Base-by-base conservation (phyloP, 2,797 vertebrate species). In the Columba guinea region DNA sequence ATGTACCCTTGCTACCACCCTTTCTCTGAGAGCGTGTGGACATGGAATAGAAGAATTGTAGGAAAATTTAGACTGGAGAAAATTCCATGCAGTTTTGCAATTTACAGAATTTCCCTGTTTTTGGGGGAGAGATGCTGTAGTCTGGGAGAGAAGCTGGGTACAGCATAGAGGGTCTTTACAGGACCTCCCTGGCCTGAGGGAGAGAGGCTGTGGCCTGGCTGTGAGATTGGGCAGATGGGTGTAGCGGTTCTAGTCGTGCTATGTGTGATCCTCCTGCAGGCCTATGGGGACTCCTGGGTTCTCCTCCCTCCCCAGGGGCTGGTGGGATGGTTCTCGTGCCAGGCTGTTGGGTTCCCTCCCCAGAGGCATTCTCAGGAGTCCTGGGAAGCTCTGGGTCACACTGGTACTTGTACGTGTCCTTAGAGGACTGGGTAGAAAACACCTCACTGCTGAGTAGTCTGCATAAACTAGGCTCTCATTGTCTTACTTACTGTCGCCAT, bases 191-290 rank as follows among this genome's bases (percentile, higher is more conserved):
- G 52, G 80, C 32, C 35, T 69, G 21, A 55, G n/a, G 46, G 56
- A 49, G n/a, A 34, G 56, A 65, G 8, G 15, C 5, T 0, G 1
- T 21, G 34, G 20, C 35, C 26, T 49, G 28, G 1, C 3, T 7
- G 10, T 1, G 2, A 63, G 10, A n/a, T 24, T 76, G 56, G n/a
- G 15, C 11, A 26, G 10, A 18, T 68, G 34, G 26, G 14, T 5
- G n/a, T 28, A 46, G 24, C 30, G 10, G 5, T 64, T 58, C 27
- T 35, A 51, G 24, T 39, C 5, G 3, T 27, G 27, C 34, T 86
- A 16, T 30, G 4, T 1, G 1, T 55, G 30, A 28, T 15, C 16
- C 27, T 77, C 15, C 46, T 82, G 39, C 28, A 64, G 39, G n/a
- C 5, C 34, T 52, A 2, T 34, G 41, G 53, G 35, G 19, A 46